phyloP scores from a whole-genome alignment of 2,113 vertebrate genomes.

The Crotalus tigris region DNA sequence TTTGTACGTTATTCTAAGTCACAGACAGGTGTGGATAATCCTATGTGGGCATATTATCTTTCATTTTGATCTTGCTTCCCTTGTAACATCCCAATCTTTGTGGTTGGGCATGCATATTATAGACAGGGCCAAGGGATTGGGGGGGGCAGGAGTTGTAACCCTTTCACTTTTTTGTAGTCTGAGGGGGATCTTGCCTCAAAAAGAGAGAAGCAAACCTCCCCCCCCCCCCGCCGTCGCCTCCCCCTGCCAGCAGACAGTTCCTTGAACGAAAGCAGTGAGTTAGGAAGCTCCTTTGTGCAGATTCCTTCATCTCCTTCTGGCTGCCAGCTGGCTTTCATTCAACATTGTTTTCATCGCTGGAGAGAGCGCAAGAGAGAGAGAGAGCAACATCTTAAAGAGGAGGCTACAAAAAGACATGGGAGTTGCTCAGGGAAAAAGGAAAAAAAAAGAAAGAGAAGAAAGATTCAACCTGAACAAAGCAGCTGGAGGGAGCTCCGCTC shows the following conservation, averaged over 20 bases:
- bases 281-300: constrained; percentile 68
- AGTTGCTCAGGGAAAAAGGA: constrained; percentile 24
- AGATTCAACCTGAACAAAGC: constrained; percentile 61
- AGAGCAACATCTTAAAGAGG: constrained; percentile 58
- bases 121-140: constrained; percentile 36
- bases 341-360: constrained; percentile 57
- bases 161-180: constrained; percentile 58
- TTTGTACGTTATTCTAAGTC: background rate
- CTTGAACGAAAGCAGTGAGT: constrained; percentile 64
- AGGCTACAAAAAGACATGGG: constrained; percentile 54
- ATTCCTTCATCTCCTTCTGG: constrained; percentile 58
- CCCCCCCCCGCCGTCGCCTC: background rate
- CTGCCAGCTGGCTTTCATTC: constrained; percentile 65
- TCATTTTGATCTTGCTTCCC: constrained; percentile 31
- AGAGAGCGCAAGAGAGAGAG: constrained; percentile 48
- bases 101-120: background rate
- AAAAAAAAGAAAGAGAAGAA: background rate
- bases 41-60: constrained; percentile 28
- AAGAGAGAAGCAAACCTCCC: constrained; percentile 28
- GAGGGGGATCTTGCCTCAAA: constrained; percentile 42
- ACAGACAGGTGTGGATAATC: constrained; percentile 2
- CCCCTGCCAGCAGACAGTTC: constrained; percentile 52
- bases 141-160: background rate
- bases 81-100: constrained; percentile 39
- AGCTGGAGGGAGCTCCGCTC: constrained; percentile 45